Evolutionary conservation across 2,797 vertebrate species (phyloP).

Genomic region (Spondyliosoma cantharus): DNA sequence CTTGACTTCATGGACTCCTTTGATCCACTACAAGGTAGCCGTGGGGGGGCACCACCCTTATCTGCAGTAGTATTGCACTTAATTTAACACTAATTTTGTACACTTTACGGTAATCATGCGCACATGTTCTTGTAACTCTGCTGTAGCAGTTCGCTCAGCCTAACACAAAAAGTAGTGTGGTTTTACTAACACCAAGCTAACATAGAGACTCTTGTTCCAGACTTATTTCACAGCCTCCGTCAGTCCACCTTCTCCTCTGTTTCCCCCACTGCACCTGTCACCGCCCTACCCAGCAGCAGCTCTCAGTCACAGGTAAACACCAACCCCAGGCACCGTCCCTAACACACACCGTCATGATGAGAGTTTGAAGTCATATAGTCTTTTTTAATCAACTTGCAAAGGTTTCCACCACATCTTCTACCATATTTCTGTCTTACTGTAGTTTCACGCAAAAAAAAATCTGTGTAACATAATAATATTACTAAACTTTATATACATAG

Average conservation of each 20-base stretch:
- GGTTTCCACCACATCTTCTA: background rate
- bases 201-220: conserved; percentile 87
- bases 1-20: conserved; percentile 99
- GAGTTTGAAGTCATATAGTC: conserved; percentile 1
- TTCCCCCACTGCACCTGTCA: conserved; percentile 83
- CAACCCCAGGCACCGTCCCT: conserved; percentile 46
- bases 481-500: conserved; percentile 63
- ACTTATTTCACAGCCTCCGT: conserved; percentile 93
- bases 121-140: conserved; percentile 66
- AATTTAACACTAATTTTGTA: conserved; percentile 66
- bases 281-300: conserved; percentile 86
- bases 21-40: conserved; percentile 94
- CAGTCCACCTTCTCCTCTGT: conserved; percentile 83
- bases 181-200: conserved; percentile 78
- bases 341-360: conserved; percentile 52
- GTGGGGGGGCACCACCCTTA: background rate
- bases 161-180: conserved; percentile 71
- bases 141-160: conserved; percentile 58
- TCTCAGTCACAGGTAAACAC: conserved; percentile 91
- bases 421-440: conserved; percentile 41
- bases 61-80: conserved; percentile 24
- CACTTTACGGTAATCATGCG: conserved; percentile 52
- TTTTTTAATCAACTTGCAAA: background rate
- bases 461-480: conserved; percentile 58
- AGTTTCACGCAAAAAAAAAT: conserved; percentile 37